phyloP scores from a whole-genome alignment of 2,113 vertebrate species.

The Aspiorhynchus laticeps region DNA sequence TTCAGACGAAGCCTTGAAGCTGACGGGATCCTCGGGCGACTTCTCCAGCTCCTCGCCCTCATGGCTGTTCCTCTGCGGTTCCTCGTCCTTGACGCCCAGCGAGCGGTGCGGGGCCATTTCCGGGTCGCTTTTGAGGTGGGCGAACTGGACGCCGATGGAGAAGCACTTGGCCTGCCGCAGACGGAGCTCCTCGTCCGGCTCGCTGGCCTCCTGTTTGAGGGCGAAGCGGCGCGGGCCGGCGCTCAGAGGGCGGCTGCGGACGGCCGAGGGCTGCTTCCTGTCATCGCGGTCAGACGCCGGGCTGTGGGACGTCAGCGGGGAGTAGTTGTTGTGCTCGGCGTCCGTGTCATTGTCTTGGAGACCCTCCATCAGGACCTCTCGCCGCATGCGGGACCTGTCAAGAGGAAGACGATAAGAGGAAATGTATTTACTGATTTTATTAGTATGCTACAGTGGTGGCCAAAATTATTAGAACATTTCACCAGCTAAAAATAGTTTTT shows the following conservation, averaged over 20 bases:
- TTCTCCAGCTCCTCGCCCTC: slow-evolving; percentile 73
- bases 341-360: slow-evolving; percentile 90
- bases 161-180: slow-evolving; percentile 68
- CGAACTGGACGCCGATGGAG: slow-evolving; percentile 63
- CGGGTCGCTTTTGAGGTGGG: slow-evolving; percentile 66
- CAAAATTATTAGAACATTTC: no score
- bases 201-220: slow-evolving; percentile 84
- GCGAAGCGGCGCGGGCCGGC: slow-evolving; percentile 63
- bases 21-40: slow-evolving; percentile 79
- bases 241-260: slow-evolving; percentile 44
- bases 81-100: background rate
- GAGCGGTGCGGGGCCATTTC: background rate
- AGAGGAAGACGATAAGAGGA: slow-evolving; percentile 2
- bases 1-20: slow-evolving; percentile 87
- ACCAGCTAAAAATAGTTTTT: no score
- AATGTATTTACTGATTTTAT: background rate
- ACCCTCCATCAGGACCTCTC: slow-evolving; percentile 94
- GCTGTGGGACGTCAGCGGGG: slow-evolving; percentile 73
- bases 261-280: slow-evolving; percentile 68
- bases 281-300: slow-evolving; percentile 85
- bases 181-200: slow-evolving; percentile 68
- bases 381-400: slow-evolving; percentile 94
- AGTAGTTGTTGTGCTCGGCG: slow-evolving; percentile 77
- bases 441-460: background rate
- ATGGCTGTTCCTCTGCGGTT: slow-evolving; percentile 63